These are phyloP conservation scores for Nyctibius grandis DNA, from an alignment of 2,797 vertebrate species.

Conservation along the genomic window DNA sequence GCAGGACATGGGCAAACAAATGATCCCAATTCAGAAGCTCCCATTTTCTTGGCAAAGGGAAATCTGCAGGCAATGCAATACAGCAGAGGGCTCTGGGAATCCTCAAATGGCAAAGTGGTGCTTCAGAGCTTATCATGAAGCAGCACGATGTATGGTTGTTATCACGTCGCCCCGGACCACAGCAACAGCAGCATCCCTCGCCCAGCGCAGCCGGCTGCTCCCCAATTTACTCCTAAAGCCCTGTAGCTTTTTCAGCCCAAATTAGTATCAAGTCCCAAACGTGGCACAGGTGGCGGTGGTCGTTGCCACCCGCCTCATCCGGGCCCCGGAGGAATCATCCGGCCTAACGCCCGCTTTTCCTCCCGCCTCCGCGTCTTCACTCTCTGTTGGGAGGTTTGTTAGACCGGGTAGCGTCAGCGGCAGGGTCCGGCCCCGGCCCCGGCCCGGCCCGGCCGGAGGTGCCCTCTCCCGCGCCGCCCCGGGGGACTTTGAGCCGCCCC, in stretches of 20 bases:
- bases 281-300: not conserved
- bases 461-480: not conserved
- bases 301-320: fast-evolving
- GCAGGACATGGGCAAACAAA: not conserved
- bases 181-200: fast-evolving
- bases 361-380: not conserved
- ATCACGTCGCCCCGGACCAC: fast-evolving
- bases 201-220: not conserved
- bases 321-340: fast-evolving
- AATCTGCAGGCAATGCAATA: not conserved
- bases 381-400: fast-evolving
- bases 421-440: not conserved
- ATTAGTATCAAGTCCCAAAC: fast-evolving
- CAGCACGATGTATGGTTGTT: fast-evolving
- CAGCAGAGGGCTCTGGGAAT: not conserved
- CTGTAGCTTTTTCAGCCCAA: not conserved
- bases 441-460: not conserved
- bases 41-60: not conserved
- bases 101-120: fast-evolving
- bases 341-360: fast-evolving
- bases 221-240: not conserved
- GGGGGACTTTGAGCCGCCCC: not conserved
- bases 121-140: fast-evolving
- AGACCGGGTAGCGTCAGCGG: not conserved
- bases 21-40: not conserved